Conservation (phyloP, 2,888 invertebrate genomes). For the Luperina testacea region DNA sequence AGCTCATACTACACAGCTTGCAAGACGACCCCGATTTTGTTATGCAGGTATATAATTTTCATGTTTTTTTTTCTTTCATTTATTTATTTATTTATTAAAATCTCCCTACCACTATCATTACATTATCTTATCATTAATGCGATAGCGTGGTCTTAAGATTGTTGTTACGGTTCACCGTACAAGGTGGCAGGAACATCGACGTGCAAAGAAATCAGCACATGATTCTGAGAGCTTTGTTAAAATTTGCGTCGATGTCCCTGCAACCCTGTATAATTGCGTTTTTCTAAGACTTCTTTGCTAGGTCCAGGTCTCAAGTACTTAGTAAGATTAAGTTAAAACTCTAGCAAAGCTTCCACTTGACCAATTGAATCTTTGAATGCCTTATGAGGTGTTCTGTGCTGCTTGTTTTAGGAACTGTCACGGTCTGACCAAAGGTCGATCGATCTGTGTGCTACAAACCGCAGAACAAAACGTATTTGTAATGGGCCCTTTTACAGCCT, state of each 20-base stretch:
- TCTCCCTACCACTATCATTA: too few species aligned
- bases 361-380: neutral
- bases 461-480: neutral
- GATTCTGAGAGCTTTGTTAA: too few species aligned
- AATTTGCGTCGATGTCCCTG: too few species aligned
- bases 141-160: too few species aligned
- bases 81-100: too few species aligned
- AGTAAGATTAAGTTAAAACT: neutral
- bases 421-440: neutral
- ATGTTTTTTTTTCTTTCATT: neutral
- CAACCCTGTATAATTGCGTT: too few species aligned
- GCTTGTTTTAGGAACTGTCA: neutral
- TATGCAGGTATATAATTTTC: conserved; percentile 72
- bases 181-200: too few species aligned
- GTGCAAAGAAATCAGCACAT: too few species aligned
- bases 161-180: too few species aligned
- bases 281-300: neutral
- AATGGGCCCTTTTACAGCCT: neutral
- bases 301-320: neutral
- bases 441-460: neutral
- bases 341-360: neutral
- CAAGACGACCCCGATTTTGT: conserved; percentile 78
- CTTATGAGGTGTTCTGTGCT: neutral
- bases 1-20: conserved; percentile 76
- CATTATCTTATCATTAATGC: too few species aligned